Evolutionary conservation across 2,113 vertebrate species (phyloP).

Genomic region (Setophaga kirtlandii): DNA sequence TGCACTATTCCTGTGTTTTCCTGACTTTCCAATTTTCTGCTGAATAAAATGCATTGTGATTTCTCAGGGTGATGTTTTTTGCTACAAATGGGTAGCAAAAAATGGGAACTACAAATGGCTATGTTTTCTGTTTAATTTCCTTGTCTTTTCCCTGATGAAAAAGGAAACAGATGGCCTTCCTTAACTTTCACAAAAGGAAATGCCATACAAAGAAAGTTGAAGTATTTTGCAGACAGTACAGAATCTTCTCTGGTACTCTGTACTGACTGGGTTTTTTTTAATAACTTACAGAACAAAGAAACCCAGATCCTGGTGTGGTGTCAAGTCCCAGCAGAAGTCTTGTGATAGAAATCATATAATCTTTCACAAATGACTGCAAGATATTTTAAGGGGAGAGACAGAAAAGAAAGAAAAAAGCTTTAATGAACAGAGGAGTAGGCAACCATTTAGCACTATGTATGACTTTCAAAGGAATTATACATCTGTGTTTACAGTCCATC

Average conservation of each 20-base stretch:
- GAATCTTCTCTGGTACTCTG: neutral
- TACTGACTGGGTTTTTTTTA: neutral
- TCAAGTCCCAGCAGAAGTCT: slow-evolving; percentile 84
- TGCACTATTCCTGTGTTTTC: neutral
- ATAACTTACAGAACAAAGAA: slow-evolving; percentile 85
- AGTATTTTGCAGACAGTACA: neutral
- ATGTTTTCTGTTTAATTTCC: neutral
- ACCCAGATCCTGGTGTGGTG: slow-evolving; percentile 84
- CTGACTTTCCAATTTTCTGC: neutral
- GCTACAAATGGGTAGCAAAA: neutral
- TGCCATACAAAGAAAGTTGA: neutral
- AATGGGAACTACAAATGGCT: neutral
- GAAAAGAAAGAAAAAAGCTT: slow-evolving; percentile 18
- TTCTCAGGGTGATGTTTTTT: neutral
- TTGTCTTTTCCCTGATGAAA: neutral
- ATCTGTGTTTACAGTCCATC: neutral
- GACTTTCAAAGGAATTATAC: neutral
- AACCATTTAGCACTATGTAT: neutral
- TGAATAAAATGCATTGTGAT: neutral
- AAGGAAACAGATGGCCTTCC: neutral
- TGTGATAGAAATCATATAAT: slow-evolving; percentile 87
- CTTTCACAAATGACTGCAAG: slow-evolving; percentile 85
- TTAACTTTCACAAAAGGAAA: neutral
- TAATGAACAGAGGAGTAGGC: neutral
- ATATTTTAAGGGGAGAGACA: slow-evolving; percentile 31